Conservation (phyloP, 2,888 invertebrate genomes). For the Hedychridium roseum region DNA sequence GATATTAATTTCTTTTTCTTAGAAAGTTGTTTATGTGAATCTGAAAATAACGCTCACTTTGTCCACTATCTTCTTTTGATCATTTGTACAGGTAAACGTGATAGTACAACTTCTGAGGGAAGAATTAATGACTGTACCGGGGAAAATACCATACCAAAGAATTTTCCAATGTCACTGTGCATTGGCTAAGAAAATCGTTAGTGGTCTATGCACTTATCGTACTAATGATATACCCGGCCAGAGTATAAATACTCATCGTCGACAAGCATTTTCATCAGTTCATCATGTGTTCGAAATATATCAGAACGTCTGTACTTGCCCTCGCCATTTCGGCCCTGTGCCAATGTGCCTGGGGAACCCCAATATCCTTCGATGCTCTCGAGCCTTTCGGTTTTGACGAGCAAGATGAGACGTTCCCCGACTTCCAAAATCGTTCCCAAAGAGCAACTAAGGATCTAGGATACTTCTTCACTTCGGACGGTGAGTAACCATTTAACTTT, state of each 20-base stretch:
- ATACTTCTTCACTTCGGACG: not conserved
- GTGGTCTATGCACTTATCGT: too few species aligned
- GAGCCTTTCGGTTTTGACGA: not conserved
- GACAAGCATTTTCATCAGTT: slow-evolving; percentile 9
- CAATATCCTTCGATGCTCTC: not conserved
- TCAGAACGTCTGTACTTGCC: slow-evolving; percentile 1
- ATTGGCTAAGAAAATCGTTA: too few species aligned
- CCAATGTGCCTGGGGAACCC: not conserved
- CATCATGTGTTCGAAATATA: slow-evolving; percentile 12
- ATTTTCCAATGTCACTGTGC: too few species aligned
- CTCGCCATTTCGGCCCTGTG: not conserved
- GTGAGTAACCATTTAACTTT: not conserved
- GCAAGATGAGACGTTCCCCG: not conserved
- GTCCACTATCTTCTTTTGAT: too few species aligned
- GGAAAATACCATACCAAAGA: too few species aligned
- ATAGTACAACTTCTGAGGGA: too few species aligned
- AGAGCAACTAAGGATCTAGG: not conserved
- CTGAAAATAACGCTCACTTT: too few species aligned
- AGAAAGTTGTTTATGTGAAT: too few species aligned
- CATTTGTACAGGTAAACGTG: too few species aligned
- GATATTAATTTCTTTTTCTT: too few species aligned
- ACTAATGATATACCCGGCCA: too few species aligned
- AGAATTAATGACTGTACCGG: too few species aligned
- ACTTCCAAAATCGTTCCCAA: not conserved
- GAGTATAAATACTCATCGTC: slow-evolving; percentile 14